These are phyloP conservation scores for Nettapus auritus DNA, from an alignment of 2,113 vertebrate genomes.

Conservation along the genomic window DNA sequence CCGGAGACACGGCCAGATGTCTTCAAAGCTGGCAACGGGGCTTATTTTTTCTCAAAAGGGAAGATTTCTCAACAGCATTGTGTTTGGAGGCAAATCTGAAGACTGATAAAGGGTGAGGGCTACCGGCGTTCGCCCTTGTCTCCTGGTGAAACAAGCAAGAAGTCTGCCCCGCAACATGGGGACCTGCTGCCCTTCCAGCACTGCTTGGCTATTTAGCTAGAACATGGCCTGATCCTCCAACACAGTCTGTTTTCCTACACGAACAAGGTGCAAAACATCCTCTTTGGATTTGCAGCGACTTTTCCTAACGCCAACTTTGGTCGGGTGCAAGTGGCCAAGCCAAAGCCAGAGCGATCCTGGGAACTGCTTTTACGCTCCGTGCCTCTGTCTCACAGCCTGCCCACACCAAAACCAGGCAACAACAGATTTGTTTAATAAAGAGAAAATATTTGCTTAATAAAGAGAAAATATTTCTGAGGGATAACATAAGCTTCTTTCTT, in stretches of 20 bases:
- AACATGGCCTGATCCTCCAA: fast-evolving
- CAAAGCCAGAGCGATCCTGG: background rate
- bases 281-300: fast-evolving
- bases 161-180: background rate
- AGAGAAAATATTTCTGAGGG: background rate
- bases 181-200: fast-evolving
- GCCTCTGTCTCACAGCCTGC: background rate
- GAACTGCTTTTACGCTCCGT: background rate
- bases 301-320: fast-evolving
- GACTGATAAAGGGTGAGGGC: background rate
- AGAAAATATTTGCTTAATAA: background rate
- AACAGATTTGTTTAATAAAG: background rate
- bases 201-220: fast-evolving
- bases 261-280: background rate
- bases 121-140: background rate
- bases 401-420: background rate
- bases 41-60: background rate
- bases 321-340: background rate
- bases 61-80: background rate
- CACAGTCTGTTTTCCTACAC: fast-evolving
- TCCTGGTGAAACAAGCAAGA: background rate
- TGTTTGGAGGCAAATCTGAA: background rate
- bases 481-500: background rate
- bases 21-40: background rate
- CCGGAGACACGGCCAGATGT: background rate